phyloP scores from a whole-genome alignment of 2,113 vertebrate genomes.

The Coptodon bakossiorum region DNA sequence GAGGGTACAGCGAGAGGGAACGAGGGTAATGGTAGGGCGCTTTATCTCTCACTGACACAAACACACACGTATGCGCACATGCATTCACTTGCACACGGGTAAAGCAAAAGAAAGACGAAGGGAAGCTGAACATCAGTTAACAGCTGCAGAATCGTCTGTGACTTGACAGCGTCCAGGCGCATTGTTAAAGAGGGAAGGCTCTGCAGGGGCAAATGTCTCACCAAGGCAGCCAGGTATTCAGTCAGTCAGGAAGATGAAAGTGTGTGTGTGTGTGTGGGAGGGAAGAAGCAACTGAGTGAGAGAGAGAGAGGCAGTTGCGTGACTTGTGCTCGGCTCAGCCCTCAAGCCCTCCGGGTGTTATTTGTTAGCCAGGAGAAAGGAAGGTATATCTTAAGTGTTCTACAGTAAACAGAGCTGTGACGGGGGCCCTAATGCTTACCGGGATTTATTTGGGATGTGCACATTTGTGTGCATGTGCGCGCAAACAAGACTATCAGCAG shows the following conservation, averaged over 20 bases:
- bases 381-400: slow-evolving; percentile 67
- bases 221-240: slow-evolving; percentile 13
- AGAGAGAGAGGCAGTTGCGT: slow-evolving; percentile 56
- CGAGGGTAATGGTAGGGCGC: neutral
- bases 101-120: neutral
- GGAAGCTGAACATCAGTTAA: neutral
- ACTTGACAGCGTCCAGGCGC: slow-evolving; percentile 14
- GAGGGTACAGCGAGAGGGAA: slow-evolving; percentile 6
- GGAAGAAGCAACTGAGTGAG: neutral
- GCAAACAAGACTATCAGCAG: neutral
- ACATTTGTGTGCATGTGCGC: neutral
- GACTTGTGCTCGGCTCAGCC: slow-evolving; percentile 66
- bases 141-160: neutral
- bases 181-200: slow-evolving; percentile 49
- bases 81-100: neutral
- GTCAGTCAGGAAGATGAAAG: slow-evolving; percentile 3
- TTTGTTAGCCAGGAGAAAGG: slow-evolving; percentile 68
- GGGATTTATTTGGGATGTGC: neutral
- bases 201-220: slow-evolving; percentile 53
- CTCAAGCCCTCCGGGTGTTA: slow-evolving; percentile 42
- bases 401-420: slow-evolving; percentile 54
- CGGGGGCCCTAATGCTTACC: neutral
- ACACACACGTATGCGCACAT: neutral
- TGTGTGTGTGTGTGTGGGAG: neutral
- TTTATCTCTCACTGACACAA: neutral